phyloP scores from a whole-genome alignment of 2,888 invertebrate genomes.

The Hypena proboscidalis region DNA sequence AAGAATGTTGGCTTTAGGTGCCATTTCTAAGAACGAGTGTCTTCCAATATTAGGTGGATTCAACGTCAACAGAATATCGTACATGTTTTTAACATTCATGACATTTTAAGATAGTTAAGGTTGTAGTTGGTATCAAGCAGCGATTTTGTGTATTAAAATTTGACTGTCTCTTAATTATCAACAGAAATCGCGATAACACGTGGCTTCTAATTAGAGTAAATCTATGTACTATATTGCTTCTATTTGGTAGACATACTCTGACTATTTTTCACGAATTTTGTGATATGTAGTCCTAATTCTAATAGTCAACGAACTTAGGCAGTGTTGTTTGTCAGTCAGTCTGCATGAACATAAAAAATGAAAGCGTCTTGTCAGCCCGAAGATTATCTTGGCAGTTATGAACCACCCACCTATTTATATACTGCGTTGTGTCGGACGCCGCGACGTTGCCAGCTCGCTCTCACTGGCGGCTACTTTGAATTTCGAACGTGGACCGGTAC shows the following conservation, averaged over 20 bases:
- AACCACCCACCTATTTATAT: constrained; percentile 55
- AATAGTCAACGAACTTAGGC: constrained; percentile 18
- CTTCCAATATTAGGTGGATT: constrained; percentile 1
- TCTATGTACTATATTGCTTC: no score
- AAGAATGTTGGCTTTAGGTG: no score
- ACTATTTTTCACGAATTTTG: no score
- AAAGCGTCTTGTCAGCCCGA: constrained; percentile 44
- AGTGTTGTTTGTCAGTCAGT: not conserved
- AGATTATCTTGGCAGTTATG: constrained; percentile 51
- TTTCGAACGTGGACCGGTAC: constrained; percentile 41
- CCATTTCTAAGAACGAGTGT: constrained; percentile 3
- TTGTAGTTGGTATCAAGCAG: no score
- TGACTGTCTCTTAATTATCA: no score
- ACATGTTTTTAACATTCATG: not conserved
- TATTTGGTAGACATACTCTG: no score
- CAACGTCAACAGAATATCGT: not conserved
- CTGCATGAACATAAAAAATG: constrained; percentile 31
- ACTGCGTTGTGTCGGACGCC: constrained; percentile 36
- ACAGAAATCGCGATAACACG: no score
- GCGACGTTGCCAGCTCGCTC: constrained; percentile 55
- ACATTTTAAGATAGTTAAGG: no score
- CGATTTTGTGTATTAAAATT: no score
- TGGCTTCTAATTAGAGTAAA: no score
- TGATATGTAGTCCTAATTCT: no score
- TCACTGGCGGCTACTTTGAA: constrained; percentile 42